Percentiles rank a stretch among this genome's conserved stretches.
Evolutionary conservation across 1,140 invertebrate genomes (phyloP).

Genomic region (Mylabris phalerata): DNA sequence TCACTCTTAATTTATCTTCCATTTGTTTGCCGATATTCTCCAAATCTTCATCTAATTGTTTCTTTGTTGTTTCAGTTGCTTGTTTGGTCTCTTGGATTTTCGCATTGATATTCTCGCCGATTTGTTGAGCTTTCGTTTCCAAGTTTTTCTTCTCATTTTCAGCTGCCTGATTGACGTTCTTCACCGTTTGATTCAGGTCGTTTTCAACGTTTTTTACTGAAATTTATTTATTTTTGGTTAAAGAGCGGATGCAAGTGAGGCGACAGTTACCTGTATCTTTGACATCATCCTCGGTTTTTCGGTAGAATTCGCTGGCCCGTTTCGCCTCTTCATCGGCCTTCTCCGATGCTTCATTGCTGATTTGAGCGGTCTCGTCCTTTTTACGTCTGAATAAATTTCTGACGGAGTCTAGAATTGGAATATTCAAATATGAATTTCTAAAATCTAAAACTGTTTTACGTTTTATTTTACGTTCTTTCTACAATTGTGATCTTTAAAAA

Average conservation of each 20-base stretch:
- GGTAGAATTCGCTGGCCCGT: too few species aligned
- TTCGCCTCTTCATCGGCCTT: too few species aligned
- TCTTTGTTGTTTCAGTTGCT: slow-evolving; percentile 9
- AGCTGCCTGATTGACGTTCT: neutral
- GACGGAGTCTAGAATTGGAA: too few species aligned
- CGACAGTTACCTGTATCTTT: too few species aligned
- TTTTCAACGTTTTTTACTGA: neutral
- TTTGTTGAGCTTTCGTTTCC: neutral
- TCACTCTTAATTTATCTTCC: slow-evolving; percentile 20
- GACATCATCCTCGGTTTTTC: too few species aligned
- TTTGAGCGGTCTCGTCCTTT: too few species aligned
- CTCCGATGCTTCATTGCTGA: too few species aligned
- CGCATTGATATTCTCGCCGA: neutral
- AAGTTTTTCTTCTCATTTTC: neutral
- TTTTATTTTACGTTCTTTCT: too few species aligned
- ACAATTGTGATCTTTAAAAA: too few species aligned
- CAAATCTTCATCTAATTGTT: slow-evolving; percentile 2
- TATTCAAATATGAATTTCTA: too few species aligned
- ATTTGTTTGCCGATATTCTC: slow-evolving; percentile 8
- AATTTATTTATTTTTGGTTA: neutral
- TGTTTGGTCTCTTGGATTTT: slow-evolving; percentile 1
- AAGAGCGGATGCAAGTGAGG: neutral
- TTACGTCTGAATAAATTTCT: too few species aligned
- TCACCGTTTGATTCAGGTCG: neutral
- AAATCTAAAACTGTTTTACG: too few species aligned